Percentiles rank a stretch among this genome's conserved stretches.
These are phyloP conservation scores for Drosophila neonasuta DNA, from an alignment of 2,888 invertebrate genomes.

Conservation along the genomic window DNA sequence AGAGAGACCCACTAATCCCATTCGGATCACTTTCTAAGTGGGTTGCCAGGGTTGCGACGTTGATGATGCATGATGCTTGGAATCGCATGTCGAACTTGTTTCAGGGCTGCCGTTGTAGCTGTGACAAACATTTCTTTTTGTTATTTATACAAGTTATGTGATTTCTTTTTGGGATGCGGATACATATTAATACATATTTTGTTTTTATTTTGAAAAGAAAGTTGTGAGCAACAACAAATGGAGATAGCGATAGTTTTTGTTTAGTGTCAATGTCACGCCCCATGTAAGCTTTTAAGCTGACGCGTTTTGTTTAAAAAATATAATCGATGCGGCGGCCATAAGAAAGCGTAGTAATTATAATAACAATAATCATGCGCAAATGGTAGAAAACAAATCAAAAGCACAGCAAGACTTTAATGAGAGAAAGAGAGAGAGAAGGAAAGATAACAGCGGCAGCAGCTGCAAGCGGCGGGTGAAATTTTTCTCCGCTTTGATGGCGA, in stretches of 20 bases:
- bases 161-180: slow-evolving; percentile 64
- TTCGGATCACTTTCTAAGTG: slow-evolving; percentile 69
- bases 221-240: slow-evolving; percentile 43
- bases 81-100: slow-evolving; percentile 53
- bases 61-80: slow-evolving; percentile 8
- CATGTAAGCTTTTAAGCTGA: slow-evolving; percentile 30
- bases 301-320: slow-evolving; percentile 51
- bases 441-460: slow-evolving; percentile 13
- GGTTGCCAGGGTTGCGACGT: slow-evolving; percentile 25
- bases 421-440: slow-evolving; percentile 1
- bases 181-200: slow-evolving; percentile 29
- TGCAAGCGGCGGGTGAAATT: slow-evolving; percentile 61
- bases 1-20: slow-evolving; percentile 54
- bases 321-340: slow-evolving; percentile 51
- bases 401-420: slow-evolving; percentile 19
- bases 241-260: slow-evolving; percentile 29
- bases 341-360: slow-evolving; percentile 62
- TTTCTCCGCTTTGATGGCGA: slow-evolving; percentile 44
- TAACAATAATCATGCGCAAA: slow-evolving; percentile 66
- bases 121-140: slow-evolving; percentile 9
- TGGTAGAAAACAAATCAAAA: slow-evolving; percentile 58
- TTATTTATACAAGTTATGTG: slow-evolving; percentile 36
- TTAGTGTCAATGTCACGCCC: slow-evolving; percentile 70
- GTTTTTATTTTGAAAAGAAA: slow-evolving; percentile 58
- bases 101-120: slow-evolving; percentile 21